phyloP scores from a whole-genome alignment of 2,888 invertebrate genomes.

The Limnephilus auricula region DNA sequence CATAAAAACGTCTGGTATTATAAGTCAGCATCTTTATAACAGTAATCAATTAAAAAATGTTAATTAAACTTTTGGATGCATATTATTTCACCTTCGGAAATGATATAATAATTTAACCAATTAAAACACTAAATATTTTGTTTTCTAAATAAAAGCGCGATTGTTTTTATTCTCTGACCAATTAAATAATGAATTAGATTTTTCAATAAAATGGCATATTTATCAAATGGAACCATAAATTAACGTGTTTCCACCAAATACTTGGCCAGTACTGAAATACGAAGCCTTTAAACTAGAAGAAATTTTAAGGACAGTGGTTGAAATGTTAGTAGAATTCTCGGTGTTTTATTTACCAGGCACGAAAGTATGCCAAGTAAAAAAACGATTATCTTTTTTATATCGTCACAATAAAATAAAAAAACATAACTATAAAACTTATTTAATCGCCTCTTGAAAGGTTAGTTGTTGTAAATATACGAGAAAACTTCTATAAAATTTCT shows the following conservation, averaged over 20 bases:
- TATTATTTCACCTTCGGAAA: too few species aligned
- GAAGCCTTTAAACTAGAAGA: constrained; percentile 24
- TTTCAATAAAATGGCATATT: background rate
- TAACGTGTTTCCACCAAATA: constrained; percentile 24
- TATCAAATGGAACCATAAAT: background rate
- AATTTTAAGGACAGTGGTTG: constrained; percentile 25
- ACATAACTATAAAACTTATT: background rate
- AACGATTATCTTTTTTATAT: background rate
- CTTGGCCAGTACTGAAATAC: constrained; percentile 29
- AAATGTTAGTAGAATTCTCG: constrained; percentile 4
- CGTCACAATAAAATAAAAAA: background rate
- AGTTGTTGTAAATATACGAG: background rate
- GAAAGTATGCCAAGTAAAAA: background rate
- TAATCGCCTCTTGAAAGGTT: background rate
- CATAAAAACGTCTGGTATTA: constrained; percentile 49
- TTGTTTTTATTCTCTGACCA: background rate
- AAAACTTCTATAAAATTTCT: too few species aligned
- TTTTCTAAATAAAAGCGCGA: background rate
- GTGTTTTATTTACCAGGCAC: background rate
- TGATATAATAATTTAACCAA: background rate
- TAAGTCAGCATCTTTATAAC: constrained; percentile 49
- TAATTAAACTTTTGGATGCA: background rate
- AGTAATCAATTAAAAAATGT: background rate
- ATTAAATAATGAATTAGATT: background rate
- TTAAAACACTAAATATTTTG: too few species aligned